Evolutionary conservation across 2,888 invertebrate species (phyloP), one percentile per base, ranked within the genome.

Genomic region (Micoletzkya japonica): DNA sequence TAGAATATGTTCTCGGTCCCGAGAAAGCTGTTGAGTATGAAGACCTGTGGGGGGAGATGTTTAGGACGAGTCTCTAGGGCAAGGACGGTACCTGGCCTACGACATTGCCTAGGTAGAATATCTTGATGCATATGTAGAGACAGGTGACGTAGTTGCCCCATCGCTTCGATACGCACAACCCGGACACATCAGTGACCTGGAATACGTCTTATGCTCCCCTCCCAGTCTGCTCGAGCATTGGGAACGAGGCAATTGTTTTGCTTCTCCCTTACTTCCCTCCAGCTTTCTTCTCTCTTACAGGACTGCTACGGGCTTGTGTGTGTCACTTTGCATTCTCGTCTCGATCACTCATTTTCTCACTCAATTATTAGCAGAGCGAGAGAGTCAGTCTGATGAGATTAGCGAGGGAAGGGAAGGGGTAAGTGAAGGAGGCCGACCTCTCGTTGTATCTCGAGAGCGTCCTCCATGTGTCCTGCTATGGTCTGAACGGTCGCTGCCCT

Each of bases 71-170:
- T 50, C 6, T 20, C 1, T 7, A 17, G 49, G 44, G 36, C n/a
- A 28, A 39, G n/a, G 17, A 37, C 36, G 61, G 57, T 54, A 76
- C 77, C 75, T 79, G 79, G 58, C 83, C 74, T 37, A 86, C 80
- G 26, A 85, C 85, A 73, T 86, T 87, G 60, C 80, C 80, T 54
- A 85, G 72, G 77, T 87, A 86, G 57, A 86, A 79, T 70, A 83
- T 73, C 74, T 86, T 86, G 74, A 85, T 85, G 74, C 86, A 81
- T 30, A 86, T 79, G 71, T 86, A 86, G 36, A 87, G 74, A 71
- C 85, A 81, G 17, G 86, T 85, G 28, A 86, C 85, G 74, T 86
- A 86, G 71, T 84, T 84, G 58, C 85, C 83, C 83, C 86, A 86
- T 67, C 86, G 81, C 58, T 82, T 82, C 50, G 86, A 86, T 58